A percentile compares a stretch with the other conserved stretches of the same genome.
These are phyloP conservation scores for Rhyacophila evoluta DNA, from an alignment of 2,888 invertebrate species.

Conservation along the genomic window DNA sequence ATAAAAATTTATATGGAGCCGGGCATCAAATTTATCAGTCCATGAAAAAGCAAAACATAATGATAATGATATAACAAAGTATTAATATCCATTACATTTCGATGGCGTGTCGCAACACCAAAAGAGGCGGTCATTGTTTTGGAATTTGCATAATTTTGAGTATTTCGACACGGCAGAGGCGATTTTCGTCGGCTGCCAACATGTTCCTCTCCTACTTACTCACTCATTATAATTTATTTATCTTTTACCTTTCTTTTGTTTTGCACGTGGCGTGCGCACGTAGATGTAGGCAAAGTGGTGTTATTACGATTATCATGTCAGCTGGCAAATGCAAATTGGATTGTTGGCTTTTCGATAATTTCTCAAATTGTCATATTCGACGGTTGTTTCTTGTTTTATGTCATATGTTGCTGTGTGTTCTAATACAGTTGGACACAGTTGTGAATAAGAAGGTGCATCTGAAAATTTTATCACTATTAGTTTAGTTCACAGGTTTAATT, in stretches of 20 bases:
- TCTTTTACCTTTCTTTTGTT: background rate
- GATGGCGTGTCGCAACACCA: background rate
- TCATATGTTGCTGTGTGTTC: too few species aligned
- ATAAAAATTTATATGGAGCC: background rate
- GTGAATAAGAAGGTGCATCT: too few species aligned
- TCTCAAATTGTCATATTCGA: background rate
- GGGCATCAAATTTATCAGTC: background rate
- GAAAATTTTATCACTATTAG: too few species aligned
- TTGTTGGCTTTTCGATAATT: background rate
- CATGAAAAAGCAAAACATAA: background rate
- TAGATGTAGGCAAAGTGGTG: background rate
- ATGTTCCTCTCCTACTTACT: background rate
- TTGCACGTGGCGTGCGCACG: background rate
- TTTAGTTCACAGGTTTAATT: too few species aligned
- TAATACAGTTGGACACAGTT: too few species aligned
- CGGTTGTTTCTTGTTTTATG: too few species aligned
- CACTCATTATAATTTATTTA: background rate
- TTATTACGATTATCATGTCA: conserved; percentile 1
- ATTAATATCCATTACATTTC: background rate
- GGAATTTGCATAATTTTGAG: conserved; percentile 38
- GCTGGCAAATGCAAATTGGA: background rate
- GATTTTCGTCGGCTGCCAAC: background rate
- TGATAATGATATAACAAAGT: background rate
- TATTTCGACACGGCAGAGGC: conserved; percentile 3
- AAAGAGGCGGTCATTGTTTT: conserved; percentile 39